Evolutionary conservation across 2,888 invertebrate genomes (phyloP), one percentile per base, ranked within the genome.

Genomic region (Beris morrisii): DNA sequence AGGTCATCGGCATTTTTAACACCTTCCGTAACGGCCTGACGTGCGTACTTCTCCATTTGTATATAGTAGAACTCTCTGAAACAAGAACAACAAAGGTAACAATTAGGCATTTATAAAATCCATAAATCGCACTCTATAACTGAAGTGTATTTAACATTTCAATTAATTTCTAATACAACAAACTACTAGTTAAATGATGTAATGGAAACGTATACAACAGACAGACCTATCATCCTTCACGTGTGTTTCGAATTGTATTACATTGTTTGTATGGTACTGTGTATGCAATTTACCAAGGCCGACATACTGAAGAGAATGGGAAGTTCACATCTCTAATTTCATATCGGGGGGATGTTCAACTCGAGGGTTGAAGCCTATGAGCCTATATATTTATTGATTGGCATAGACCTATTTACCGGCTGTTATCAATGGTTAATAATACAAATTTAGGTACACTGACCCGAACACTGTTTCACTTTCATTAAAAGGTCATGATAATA

Each of bases 41-140:
- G 88, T 70, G 98, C 98, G 83, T 97, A 99, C 83, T 99, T 99
- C 85, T 99, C 99, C 98, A 99, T 99, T 85, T 99, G 99, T 80
- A 99, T 99, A 85, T 99, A 99, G 88, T 96, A 99, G 86, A 99
- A 99, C 86, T 99, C 99, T 84, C 99, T 99, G 88, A 58, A 85
- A 85, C 73, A 72, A 75, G 74, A 75, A 38, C 38, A 9, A 38
- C 22, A 22, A 67, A 38, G 9, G 38, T 9, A 38, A 38, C 38
- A 67, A 54, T 65, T 32, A 58, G 5, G 38, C 38, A 38, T 38
- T 38, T 38, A 38, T 38, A 38, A 38, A 1, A 38, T 38, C 5
- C 9, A 7, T 9, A 38, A 38, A 7, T 38, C 38, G 38, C 5
- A 38, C 5, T 38, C 7, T 38, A 38, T 9, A 38, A 7, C 2